Percentiles rank a stretch among this genome's conserved stretches.
phyloP scores from a whole-genome alignment of 2,113 vertebrate species.

The Ceyx cyanopectus region DNA sequence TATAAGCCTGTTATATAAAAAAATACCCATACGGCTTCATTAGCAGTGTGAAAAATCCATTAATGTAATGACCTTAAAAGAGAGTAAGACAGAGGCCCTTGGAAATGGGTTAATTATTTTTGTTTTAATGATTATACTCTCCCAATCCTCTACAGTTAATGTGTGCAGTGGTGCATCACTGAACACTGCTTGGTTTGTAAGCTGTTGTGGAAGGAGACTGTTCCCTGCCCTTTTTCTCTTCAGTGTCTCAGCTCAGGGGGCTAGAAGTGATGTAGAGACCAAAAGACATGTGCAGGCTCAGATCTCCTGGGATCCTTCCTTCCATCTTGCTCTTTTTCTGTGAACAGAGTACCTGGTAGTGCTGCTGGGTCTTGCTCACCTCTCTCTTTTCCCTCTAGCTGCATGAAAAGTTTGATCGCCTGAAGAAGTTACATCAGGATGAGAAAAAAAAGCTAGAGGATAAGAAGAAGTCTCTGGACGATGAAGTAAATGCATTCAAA shows the following conservation, averaged over 20 bases:
- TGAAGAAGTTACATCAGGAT: slow-evolving; percentile 98
- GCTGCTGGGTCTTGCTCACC: not conserved
- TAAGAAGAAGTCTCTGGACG: slow-evolving; percentile 94
- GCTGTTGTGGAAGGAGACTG: not conserved
- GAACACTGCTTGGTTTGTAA: not conserved
- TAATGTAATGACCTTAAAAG: not conserved
- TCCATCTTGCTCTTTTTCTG: not conserved
- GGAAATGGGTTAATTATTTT: not conserved
- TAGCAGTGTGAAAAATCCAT: not conserved
- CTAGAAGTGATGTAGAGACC: not conserved
- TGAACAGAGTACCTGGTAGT: not conserved
- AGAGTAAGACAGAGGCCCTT: not conserved
- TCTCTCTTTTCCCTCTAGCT: slow-evolving; percentile 75
- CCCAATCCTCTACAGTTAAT: not conserved
- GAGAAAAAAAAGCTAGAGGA: slow-evolving; percentile 99
- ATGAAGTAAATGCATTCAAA: slow-evolving; percentile 95
- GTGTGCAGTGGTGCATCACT: not conserved
- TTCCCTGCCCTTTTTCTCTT: not conserved
- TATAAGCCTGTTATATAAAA: not conserved
- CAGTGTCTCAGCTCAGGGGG: not conserved
- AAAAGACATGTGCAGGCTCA: not conserved
- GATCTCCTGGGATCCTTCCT: not conserved
- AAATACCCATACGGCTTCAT: not conserved
- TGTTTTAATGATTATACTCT: not conserved
- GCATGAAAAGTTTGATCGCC: slow-evolving; percentile 96